phyloP scores from a whole-genome alignment of 2,113 vertebrate genomes.

The Acrocephalus kingi region DNA sequence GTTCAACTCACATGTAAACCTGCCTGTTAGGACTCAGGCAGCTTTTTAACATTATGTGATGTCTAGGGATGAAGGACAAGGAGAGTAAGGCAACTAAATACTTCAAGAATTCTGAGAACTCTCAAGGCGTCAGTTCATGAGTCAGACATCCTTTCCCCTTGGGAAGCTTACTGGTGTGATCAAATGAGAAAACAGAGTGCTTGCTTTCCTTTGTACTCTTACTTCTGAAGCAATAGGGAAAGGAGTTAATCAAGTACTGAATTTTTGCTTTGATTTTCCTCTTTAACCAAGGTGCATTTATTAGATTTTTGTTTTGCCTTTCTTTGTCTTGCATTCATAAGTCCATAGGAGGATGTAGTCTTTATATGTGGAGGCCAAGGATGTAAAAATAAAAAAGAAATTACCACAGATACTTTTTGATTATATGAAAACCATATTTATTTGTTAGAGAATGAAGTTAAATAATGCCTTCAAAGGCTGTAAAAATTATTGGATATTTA shows the following conservation, averaged over 20 bases:
- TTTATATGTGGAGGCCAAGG: neutral
- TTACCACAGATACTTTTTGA: neutral
- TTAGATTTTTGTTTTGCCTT: neutral
- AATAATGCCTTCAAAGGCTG: neutral
- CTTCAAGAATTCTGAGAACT: neutral
- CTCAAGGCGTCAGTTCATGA: neutral
- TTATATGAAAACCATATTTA: neutral
- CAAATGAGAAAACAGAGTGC: neutral
- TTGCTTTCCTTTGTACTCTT: neutral
- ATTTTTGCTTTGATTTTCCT: conserved; percentile 1
- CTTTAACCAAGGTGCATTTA: neutral
- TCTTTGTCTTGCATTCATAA: neutral
- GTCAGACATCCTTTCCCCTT: neutral
- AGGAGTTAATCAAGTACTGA: neutral
- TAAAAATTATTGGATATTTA: neutral
- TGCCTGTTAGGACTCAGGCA: neutral
- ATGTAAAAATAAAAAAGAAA: neutral
- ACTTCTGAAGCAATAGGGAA: neutral
- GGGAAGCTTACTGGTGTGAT: neutral
- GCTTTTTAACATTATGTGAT: neutral
- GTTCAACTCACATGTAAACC: neutral
- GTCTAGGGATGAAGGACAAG: neutral
- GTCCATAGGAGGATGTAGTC: neutral
- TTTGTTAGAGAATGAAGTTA: neutral
- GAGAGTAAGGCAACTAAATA: neutral